Evolutionary conservation across 2,797 vertebrate genomes (phyloP), one percentile per base, ranked within the genome.

Genomic region (Melanotaenia nigrans): DNA sequence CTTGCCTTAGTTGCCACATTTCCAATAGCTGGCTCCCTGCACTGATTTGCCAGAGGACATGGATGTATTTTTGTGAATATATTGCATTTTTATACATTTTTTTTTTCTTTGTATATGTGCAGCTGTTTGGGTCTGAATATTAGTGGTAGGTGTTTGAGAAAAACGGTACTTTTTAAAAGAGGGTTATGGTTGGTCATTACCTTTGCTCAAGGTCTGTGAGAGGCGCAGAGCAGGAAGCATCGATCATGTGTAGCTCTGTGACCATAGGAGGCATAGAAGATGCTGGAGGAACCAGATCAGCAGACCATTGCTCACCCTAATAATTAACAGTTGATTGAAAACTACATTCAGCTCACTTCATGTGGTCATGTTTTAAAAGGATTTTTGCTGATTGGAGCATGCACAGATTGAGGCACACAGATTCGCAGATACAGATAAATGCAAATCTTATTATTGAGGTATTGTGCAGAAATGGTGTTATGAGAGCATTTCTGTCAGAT

Each of bases 1-100:
- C 77, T 85, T 69, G 84, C 85, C 87, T 90, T 78, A 81, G 91
- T 90, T 89, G 89, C 90, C 90, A 89, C 87, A 76, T 81, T 87
- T 85, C 89, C 81, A 85, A 85, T 80, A 87, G 88, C 85, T 90
- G 84, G 93, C 87, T 93, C 87, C 83, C 85, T 65, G 63, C 81
- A 81, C 65, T 75, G 86, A 91, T 86, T 90, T 58, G 75, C 81
- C 72, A 36, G 60, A 78, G 82, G 75, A 75, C 57, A 38, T 67
- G 28, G 65, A 61, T 71, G 70, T 51, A 56, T 62, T 68, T 60
- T 53, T 81, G 47, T 71, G 58, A 62, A 69, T 78, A 64, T 58
- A 36, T 65, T 75, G 51, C 51, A 42, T 83, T 5, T 25, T 33
- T 14, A 24, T 42, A 28, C 25, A 22, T 2, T 22, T 8, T 13